Percentiles rank a stretch among this genome's conserved stretches.
phyloP scores from a whole-genome alignment of 1,140 invertebrate species.

The Lordiphosa collinella region DNA sequence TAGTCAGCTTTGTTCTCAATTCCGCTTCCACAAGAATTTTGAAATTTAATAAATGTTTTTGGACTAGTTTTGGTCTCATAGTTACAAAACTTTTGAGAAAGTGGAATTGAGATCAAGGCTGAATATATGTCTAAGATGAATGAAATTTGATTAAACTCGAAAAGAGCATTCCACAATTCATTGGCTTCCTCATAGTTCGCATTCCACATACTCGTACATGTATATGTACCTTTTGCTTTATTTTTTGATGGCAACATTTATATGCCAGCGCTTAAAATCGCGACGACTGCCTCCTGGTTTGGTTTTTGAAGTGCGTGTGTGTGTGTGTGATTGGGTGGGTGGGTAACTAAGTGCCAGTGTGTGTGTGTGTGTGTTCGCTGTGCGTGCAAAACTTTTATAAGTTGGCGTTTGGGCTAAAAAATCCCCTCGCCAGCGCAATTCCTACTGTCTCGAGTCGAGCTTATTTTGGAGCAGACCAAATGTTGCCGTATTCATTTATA shows the following conservation, averaged over 20 bases:
- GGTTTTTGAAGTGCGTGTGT: constrained; percentile 15
- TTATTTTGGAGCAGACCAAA: constrained; percentile 39
- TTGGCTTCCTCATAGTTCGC: not conserved
- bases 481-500: constrained; percentile 73
- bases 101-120: too few relatives aligned
- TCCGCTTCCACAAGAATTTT: too few relatives aligned
- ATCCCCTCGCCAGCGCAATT: constrained; percentile 42
- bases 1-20: too few relatives aligned
- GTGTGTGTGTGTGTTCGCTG: constrained; percentile 25
- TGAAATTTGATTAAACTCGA: too few relatives aligned
- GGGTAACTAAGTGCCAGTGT: constrained; percentile 5
- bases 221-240: constrained; percentile 12
- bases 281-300: constrained; percentile 49
- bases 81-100: too few relatives aligned
- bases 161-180: constrained; percentile 17
- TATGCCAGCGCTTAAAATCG: constrained; percentile 64
- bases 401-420: constrained; percentile 57
- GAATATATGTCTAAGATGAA: too few relatives aligned
- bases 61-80: too few relatives aligned
- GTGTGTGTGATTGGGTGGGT: constrained; percentile 20
- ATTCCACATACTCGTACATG: constrained; percentile 37
- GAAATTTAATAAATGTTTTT: too few relatives aligned
- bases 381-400: constrained; percentile 68
- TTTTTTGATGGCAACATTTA: constrained; percentile 62
- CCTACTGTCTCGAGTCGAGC: constrained; percentile 58